Evolutionary conservation across 2,888 invertebrate species (phyloP), one percentile per base, ranked within the genome.

Genomic region (Eumacrocentrus americanus): DNA sequence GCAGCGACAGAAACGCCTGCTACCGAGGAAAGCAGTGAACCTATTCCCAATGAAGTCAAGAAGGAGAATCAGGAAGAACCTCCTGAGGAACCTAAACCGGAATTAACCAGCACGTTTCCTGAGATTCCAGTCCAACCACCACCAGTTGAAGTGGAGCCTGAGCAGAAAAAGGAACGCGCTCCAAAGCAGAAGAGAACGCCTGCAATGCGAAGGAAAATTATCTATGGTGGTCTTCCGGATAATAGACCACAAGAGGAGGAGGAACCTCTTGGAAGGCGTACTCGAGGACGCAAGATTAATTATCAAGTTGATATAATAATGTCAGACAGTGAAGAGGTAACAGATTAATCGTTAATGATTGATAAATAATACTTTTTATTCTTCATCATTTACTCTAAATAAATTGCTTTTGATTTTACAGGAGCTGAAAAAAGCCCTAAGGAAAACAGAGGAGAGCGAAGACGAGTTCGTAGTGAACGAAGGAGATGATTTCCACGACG

Each of bases 261-360:
- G 71, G 85, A 86, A 81, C 84, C 85, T 38, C 83, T 87, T 60
- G 84, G 87, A 53, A 84, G 90, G 72, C 82, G 90, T 66, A 91
- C 91, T 0, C 80, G 91, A 4, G 91, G 90, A 64, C 85, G 86
- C 69, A 89, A 89, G 80, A 89, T 90, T 63, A 88, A 89, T 77
- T 92, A 92, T 72, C 88, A 90, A 2, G 55, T 60, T 6, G 93
- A 92, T 81, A 87, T 86, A 73, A 84, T 89, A 53, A 89, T 88
- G 64, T 89, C 90, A 0, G 91, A 91, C 76, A 89, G 88, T 50
- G 91, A 89, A 74, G 91, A 89, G 77, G 90, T 89, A 72, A 83
- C 82, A 23, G 9, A 37, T 34, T 4, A n/a, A 22, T 25, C 20
- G 4, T 1, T 11, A 3, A 11, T 7, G 1, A 2, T 20, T 5